phyloP scores from a whole-genome alignment of 2,113 vertebrate genomes.

The Catharus minimus region DNA sequence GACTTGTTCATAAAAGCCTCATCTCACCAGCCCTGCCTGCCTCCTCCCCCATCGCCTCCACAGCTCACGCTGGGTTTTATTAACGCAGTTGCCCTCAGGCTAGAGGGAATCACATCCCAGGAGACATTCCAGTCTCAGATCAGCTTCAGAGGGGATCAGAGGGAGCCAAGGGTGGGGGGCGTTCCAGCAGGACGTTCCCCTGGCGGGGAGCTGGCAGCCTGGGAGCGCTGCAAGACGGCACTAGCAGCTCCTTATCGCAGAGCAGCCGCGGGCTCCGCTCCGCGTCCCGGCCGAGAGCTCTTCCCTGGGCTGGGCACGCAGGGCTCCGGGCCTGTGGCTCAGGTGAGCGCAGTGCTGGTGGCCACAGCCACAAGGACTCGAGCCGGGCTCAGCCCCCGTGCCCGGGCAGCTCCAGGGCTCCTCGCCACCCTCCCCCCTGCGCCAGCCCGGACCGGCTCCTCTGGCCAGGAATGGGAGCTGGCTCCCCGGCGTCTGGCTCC shows the following conservation, averaged over 20 bases:
- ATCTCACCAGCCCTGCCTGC: neutral
- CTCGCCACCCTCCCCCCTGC: neutral
- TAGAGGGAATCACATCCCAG: conserved; percentile 44
- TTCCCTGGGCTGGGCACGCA: neutral
- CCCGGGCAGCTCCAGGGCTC: neutral
- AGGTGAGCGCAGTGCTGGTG: rapidly evolving
- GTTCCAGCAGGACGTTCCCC: neutral
- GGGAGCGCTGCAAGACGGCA: conserved; percentile 1
- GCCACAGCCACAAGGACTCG: neutral
- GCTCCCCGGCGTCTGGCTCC: conserved; percentile 54
- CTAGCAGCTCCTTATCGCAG: neutral
- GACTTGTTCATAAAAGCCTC: conserved; percentile 8
- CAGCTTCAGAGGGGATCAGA: conserved; percentile 26
- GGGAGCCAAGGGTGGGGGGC: conserved; percentile 37
- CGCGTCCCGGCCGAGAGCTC: neutral
- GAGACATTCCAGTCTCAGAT: conserved; percentile 55
- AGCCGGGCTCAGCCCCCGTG: neutral
- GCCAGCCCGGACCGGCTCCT: neutral
- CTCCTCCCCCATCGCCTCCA: conserved; percentile 22
- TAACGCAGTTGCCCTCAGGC: conserved; percentile 36
- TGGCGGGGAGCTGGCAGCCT: neutral
- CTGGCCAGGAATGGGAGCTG: conserved; percentile 3
- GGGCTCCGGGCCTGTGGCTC: neutral
- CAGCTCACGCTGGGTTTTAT: neutral
- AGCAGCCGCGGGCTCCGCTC: neutral